phyloP scores from a whole-genome alignment of 2,113 vertebrate genomes.

The Agapornis roseicollis region DNA sequence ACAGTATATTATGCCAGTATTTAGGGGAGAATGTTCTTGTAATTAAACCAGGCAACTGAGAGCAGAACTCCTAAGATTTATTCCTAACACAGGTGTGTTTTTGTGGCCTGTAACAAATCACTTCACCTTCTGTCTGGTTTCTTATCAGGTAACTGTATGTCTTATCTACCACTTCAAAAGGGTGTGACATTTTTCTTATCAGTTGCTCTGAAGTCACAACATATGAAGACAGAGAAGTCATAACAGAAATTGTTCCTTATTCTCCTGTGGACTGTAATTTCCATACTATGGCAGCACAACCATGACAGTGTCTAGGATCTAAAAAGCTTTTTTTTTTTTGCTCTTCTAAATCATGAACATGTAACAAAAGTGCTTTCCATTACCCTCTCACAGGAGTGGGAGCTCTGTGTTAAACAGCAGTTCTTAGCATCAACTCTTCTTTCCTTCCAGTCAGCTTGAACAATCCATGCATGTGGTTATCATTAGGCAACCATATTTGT shows the following conservation, averaged over 20 bases:
- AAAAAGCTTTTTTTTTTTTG: background rate
- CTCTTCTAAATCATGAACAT: background rate
- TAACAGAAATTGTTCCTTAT: background rate
- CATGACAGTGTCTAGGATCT: background rate
- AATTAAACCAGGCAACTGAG: background rate
- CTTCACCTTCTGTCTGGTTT: background rate
- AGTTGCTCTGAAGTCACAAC: background rate
- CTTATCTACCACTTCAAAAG: slow-evolving; percentile 45
- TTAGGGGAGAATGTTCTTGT: background rate
- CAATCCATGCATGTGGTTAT: slow-evolving; percentile 3
- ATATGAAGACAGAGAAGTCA: background rate
- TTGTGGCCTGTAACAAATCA: slow-evolving; percentile 8
- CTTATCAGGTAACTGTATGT: slow-evolving; percentile 10
- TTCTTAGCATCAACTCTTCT: background rate
- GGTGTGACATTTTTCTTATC: slow-evolving; percentile 2
- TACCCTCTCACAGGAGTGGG: background rate
- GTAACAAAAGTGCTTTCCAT: background rate
- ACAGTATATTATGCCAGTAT: background rate
- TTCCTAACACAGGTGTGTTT: slow-evolving; percentile 9
- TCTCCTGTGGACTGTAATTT: background rate
- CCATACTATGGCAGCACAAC: background rate
- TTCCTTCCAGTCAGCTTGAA: background rate
- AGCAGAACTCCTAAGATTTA: background rate
- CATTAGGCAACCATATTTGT: slow-evolving; percentile 12
- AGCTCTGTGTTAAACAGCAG: background rate